Base-by-base conservation (phyloP, 2,888 invertebrate genomes). In the Eilema depressum region DNA sequence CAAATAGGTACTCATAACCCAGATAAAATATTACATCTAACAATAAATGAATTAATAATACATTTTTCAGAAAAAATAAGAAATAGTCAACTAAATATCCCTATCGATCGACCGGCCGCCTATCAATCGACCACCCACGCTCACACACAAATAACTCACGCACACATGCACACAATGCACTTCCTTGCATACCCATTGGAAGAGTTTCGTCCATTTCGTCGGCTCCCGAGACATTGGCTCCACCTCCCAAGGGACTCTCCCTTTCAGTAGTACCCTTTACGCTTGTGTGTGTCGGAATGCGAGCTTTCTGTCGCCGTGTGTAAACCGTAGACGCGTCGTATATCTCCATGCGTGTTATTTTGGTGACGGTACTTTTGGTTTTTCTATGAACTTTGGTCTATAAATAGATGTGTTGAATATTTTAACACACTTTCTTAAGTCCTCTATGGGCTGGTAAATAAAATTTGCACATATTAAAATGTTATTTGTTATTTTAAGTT, bases 241-340 rank as follows among this genome's bases (percentile, higher is more conserved):
- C 94, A 88, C 95, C 95, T 95, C 94, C 95, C 95, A 70, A 76
- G 95, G 93, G 95, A 95, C 95, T 95, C 92, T 95, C 95, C 93
- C 94, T 95, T 93, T 95, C 92, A 81, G 79, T 41, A 1, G 41
- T 79, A 79, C 78, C 73, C 70, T 85, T 80, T 74, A 70, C 79
- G 76, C 62, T 68, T 61, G 85, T 89, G 88, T 85, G 89, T 84
- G 84, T 83, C 81, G 81, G 82, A 79, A 82, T 77, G 78, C 79
- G 82, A 80, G 80, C 79, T 76, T 83, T 78, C 69, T 79, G 78
- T 80, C 74, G 77, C 81, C 67, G 82, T 89, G 86, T 89, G 89
- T 86, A 83, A 83, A 83, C 83, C 82, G 84, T 86, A 79, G 82
- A 79, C 80, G 84, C 79, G 79, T 85, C 84, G 80, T 81, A 79